Evolutionary conservation across 2,888 invertebrate genomes (phyloP).

Genomic region (Harpalus rubripes): DNA sequence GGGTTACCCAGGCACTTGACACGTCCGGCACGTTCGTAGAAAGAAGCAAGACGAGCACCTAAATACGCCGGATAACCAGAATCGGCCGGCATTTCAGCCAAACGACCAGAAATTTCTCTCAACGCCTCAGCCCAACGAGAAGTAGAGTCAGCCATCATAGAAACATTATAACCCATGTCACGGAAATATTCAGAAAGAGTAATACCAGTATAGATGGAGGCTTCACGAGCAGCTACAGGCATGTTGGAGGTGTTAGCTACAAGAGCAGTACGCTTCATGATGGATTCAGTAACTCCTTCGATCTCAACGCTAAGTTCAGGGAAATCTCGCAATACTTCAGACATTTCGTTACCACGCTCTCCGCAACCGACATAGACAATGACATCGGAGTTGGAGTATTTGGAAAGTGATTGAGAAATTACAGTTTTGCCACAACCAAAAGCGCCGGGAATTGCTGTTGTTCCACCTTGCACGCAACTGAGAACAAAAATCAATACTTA

Average conservation of each 20-base stretch:
- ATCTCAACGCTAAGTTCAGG: constrained; percentile 99
- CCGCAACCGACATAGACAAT: constrained; percentile 99
- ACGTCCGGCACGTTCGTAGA: constrained; percentile 99
- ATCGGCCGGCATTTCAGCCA: constrained; percentile 99
- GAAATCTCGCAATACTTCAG: constrained; percentile 99
- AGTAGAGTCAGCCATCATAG: constrained; percentile 99
- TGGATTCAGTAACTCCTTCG: constrained; percentile 97
- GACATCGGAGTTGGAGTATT: constrained; percentile 99
- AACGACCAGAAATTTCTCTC: constrained; percentile 99
- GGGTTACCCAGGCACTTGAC: constrained; percentile 99
- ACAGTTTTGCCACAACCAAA: constrained; percentile 99
- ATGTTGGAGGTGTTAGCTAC: constrained; percentile 99
- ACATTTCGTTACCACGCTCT: constrained; percentile 99
- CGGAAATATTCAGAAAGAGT: constrained; percentile 99
- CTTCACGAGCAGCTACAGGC: constrained; percentile 99
- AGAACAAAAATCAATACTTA: constrained; percentile 65
- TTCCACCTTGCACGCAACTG: constrained; percentile 98
- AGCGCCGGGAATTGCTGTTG: constrained; percentile 99
- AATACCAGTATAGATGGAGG: constrained; percentile 99
- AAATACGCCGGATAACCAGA: constrained; percentile 99
- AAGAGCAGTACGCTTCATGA: constrained; percentile 99
- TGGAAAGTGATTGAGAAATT: constrained; percentile 99
- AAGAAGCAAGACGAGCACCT: constrained; percentile 98
- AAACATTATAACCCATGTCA: constrained; percentile 99
- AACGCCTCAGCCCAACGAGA: constrained; percentile 99